phyloP scores from a whole-genome alignment of 2,888 invertebrate genomes.

The Chloromyia formosa region DNA sequence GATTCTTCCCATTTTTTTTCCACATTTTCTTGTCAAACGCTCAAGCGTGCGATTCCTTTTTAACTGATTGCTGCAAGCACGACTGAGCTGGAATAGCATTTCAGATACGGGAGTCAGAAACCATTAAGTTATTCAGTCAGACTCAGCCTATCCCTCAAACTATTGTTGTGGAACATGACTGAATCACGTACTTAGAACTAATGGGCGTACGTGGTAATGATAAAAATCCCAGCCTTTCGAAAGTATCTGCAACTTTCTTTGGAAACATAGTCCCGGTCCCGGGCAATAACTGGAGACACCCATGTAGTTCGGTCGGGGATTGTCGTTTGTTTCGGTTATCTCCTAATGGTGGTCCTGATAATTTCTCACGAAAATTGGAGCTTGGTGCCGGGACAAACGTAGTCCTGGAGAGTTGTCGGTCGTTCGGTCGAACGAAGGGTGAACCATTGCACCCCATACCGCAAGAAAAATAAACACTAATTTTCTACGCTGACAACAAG shows the following conservation, averaged over 20 bases:
- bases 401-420: background rate
- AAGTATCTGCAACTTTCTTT: slow-evolving; percentile 23
- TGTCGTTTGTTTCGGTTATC: slow-evolving; percentile 40
- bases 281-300: background rate
- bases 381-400: too few species aligned
- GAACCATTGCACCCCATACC: slow-evolving; percentile 18
- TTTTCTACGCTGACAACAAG: slow-evolving; percentile 2
- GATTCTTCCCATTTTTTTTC: background rate
- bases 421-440: slow-evolving; percentile 4
- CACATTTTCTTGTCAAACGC: background rate
- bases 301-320: background rate
- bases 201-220: slow-evolving; percentile 43
- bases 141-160: slow-evolving; percentile 36
- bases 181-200: slow-evolving; percentile 44
- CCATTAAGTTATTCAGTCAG: slow-evolving; percentile 42
- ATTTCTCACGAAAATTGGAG: slow-evolving; percentile 10
- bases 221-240: slow-evolving; percentile 27
- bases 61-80: slow-evolving; percentile 1
- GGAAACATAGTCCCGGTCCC: background rate
- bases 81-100: background rate
- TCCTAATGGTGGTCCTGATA: slow-evolving; percentile 39
- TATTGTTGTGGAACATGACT: slow-evolving; percentile 40
- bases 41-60: background rate
- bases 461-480: slow-evolving; percentile 33
- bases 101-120: slow-evolving; percentile 25